These are phyloP conservation scores for Osmerus mordax DNA, from an alignment of 2,113 vertebrate genomes.

Conservation along the genomic window DNA sequence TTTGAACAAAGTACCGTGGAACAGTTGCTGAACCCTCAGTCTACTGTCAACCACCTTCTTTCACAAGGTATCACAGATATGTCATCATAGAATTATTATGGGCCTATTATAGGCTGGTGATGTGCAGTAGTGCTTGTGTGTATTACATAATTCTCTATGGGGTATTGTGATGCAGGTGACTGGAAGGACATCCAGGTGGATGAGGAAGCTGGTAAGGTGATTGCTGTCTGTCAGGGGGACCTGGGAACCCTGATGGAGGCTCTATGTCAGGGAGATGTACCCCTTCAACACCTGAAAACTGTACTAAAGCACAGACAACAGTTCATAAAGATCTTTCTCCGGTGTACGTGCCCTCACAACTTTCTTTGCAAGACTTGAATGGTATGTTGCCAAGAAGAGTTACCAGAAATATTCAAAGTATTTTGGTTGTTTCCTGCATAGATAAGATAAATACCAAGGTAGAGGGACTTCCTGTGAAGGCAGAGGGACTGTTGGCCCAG, in stretches of 20 bases:
- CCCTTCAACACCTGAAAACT: constrained; percentile 52
- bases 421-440: constrained; percentile 35
- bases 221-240: constrained; percentile 34
- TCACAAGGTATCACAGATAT: constrained; percentile 39
- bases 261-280: constrained; percentile 56
- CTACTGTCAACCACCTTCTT: constrained; percentile 58
- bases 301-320: constrained; percentile 47
- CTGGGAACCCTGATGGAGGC: constrained; percentile 47
- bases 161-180: constrained; percentile 36
- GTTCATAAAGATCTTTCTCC: constrained; percentile 56
- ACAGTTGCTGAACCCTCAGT: constrained; percentile 60
- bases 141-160: too few relatives aligned
- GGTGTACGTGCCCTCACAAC: constrained; percentile 52
- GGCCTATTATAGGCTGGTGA: too few relatives aligned
- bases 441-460: constrained; percentile 42
- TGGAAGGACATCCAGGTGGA: constrained; percentile 57
- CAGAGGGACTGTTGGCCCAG: constrained; percentile 46
- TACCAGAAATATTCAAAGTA: neutral
- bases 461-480: constrained; percentile 23
- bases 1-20: constrained; percentile 33
- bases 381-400: neutral
- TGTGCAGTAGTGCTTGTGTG: too few relatives aligned
- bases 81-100: too few relatives aligned
- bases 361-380: neutral
- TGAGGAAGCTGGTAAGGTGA: constrained; percentile 40